Percentiles rank a stretch among this genome's conserved stretches.
Conservation (phyloP, 2,113 vertebrate genomes). For the Scalopus aquaticus region DNA sequence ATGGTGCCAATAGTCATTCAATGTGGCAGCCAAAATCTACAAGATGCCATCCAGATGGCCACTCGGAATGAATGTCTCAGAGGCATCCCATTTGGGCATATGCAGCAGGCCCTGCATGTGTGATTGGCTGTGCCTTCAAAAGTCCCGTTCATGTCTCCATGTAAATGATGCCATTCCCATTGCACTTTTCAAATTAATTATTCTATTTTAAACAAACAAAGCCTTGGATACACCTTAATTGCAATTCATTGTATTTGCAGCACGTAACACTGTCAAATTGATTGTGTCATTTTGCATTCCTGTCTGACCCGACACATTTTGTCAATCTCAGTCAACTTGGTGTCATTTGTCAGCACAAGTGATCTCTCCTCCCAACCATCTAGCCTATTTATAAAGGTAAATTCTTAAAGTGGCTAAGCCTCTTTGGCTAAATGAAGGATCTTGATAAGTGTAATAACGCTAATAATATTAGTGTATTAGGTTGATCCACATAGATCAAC, state of each 20-base stretch:
- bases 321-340: constrained; percentile 12
- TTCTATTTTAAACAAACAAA: constrained; percentile 48
- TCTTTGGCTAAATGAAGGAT: background rate
- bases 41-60: background rate
- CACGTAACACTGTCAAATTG: constrained; percentile 8
- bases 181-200: constrained; percentile 49
- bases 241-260: constrained; percentile 16
- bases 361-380: constrained; percentile 11
- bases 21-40: background rate
- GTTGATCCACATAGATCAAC: background rate
- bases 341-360: constrained; percentile 30
- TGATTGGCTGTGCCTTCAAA: constrained; percentile 26
- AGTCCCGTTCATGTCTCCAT: background rate
- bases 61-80: background rate
- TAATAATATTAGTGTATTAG: background rate
- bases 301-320: background rate
- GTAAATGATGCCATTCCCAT: background rate
- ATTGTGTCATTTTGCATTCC: background rate
- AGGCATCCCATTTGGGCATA: background rate
- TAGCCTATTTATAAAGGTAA: constrained; percentile 45
- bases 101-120: background rate
- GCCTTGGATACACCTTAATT: background rate
- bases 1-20: background rate
- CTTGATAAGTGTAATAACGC: background rate
- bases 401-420: constrained; percentile 38